A percentile compares a stretch with the other conserved stretches of the same genome.
phyloP scores from a whole-genome alignment of 2,797 vertebrate genomes.

The Somateria mollissima region DNA sequence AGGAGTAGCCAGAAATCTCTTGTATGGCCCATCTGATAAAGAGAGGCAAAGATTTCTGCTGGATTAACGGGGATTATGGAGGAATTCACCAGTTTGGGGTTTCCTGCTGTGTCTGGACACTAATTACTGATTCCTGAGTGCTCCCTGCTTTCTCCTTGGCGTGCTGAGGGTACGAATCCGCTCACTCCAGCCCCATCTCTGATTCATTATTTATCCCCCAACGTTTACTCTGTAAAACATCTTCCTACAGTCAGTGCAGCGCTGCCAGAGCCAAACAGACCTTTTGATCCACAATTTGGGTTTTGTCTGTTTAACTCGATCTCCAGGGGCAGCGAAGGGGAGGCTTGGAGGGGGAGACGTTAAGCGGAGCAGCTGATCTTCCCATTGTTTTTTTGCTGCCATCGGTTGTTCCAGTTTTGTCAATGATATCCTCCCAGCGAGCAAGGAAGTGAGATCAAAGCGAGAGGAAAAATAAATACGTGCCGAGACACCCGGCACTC shows the following conservation, averaged over 20 bases:
- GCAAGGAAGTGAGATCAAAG: neutral
- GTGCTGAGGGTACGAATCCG: neutral
- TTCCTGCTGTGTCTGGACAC: neutral
- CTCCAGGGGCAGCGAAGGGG: neutral
- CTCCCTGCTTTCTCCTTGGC: neutral
- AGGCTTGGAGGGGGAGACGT: neutral
- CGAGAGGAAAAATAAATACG: neutral
- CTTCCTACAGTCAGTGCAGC: fast-evolving
- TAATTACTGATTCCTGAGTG: neutral
- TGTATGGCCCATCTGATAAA: neutral
- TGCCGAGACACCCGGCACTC: neutral
- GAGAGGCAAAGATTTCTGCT: neutral
- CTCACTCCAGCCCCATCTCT: neutral
- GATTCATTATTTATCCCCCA: constrained; percentile 13
- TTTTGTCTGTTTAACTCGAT: neutral
- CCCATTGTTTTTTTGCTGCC: fast-evolving
- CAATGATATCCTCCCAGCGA: neutral
- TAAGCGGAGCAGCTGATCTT: neutral
- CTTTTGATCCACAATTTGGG: neutral
- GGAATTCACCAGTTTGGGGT: neutral
- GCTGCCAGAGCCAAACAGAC: neutral
- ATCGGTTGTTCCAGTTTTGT: neutral
- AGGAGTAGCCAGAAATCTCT: neutral
- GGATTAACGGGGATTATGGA: neutral
- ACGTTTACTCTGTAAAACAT: neutral